These are phyloP conservation scores for Porites divaricata DNA, from an alignment of 92 coral and sea anemone genomes.

Conservation along the genomic window DNA sequence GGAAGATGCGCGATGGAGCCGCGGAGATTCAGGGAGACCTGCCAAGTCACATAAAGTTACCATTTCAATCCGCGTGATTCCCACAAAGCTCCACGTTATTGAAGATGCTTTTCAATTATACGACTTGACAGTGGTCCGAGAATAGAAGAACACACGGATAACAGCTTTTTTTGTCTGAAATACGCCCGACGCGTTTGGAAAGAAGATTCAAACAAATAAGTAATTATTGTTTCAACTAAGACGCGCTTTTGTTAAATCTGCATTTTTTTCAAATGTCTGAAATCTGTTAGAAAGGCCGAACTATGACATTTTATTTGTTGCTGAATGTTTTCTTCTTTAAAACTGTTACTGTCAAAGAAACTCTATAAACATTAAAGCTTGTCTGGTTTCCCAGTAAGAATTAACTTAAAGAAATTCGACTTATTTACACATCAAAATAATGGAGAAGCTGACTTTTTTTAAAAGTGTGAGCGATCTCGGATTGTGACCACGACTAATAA, in stretches of 20 bases:
- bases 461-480: slow-evolving; percentile 7
- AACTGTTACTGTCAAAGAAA: slow-evolving; percentile 13
- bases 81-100: slow-evolving; percentile 10
- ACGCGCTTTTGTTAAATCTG: background rate
- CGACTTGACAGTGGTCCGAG: slow-evolving; percentile 15
- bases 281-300: slow-evolving; percentile 4
- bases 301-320: slow-evolving; percentile 14
- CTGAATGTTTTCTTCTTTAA: slow-evolving; percentile 14
- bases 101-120: slow-evolving; percentile 10
- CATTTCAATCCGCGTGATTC: background rate
- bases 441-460: background rate
- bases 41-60: too few species aligned
- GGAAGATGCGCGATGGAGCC: too few species aligned
- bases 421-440: too few species aligned
- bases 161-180: background rate
- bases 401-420: too few species aligned
- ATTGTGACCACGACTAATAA: background rate
- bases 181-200: background rate
- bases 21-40: too few species aligned
- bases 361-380: background rate
- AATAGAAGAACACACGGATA: slow-evolving; percentile 19
- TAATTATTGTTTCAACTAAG: background rate
- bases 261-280: slow-evolving; percentile 13
- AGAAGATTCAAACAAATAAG: background rate
- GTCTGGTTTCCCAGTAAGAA: slow-evolving; percentile 3